Percentiles rank a stretch among this genome's conserved stretches.
These are phyloP conservation scores for Oreochromis niloticus DNA, from an alignment of 2,113 vertebrate genomes.

Conservation along the genomic window DNA sequence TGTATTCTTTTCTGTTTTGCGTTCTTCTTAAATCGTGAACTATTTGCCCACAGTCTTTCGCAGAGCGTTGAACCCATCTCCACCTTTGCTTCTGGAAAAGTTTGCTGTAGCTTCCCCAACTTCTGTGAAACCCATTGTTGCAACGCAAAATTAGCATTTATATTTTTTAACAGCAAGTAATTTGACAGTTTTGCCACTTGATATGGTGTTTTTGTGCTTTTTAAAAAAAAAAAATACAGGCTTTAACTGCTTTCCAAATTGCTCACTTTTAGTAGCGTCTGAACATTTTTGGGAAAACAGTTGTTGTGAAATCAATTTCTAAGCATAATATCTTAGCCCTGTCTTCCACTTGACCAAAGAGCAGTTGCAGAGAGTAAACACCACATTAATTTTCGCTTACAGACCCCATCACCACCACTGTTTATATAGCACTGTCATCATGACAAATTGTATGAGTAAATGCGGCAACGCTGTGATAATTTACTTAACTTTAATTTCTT, in stretches of 20 bases:
- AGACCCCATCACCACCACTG: neutral
- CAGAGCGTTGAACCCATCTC: neutral
- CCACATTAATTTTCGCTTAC: neutral
- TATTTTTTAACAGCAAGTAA: neutral
- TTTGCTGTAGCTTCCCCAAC: neutral
- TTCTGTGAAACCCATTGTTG: neutral
- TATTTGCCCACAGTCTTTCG: neutral
- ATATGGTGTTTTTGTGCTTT: neutral
- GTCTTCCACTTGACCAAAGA: neutral
- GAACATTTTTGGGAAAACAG: neutral
- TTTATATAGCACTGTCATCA: neutral
- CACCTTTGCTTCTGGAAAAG: neutral
- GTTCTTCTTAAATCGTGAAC: accelerated
- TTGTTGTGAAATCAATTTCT: neutral
- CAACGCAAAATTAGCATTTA: neutral
- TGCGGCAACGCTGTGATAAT: neutral
- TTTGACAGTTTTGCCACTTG: neutral
- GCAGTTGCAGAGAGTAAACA: neutral
- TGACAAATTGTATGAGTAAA: neutral
- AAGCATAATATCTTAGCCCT: neutral
- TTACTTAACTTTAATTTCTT: neutral
- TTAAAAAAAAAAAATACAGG: neutral
- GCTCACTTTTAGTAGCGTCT: neutral
- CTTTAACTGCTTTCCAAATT: neutral
- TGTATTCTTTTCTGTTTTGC: neutral